Percentiles rank a stretch among this genome's conserved stretches.
These are phyloP conservation scores for Salpingus planirostris DNA, from an alignment of 2,888 invertebrate species.

Conservation along the genomic window DNA sequence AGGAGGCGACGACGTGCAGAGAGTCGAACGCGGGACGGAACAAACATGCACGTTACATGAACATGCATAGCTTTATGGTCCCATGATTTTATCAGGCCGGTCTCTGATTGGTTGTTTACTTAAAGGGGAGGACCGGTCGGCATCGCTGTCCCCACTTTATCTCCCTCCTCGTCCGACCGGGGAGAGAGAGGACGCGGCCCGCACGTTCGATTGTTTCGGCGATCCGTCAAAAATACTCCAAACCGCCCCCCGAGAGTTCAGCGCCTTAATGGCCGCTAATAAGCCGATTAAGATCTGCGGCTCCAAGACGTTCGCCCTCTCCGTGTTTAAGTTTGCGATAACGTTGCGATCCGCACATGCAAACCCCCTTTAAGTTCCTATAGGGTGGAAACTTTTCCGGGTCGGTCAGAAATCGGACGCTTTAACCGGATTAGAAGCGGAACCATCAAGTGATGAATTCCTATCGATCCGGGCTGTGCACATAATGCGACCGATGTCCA, in stretches of 20 bases:
- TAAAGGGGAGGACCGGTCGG: conserved; percentile 36
- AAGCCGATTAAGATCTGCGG: conserved; percentile 34
- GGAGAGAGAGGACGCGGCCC: conserved; percentile 34
- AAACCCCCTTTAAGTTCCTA: no score
- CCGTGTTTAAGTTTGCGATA: no score
- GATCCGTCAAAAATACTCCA: conserved; percentile 10
- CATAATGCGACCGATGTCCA: no score
- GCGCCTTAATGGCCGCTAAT: conserved; percentile 19
- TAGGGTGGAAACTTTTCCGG: no score
- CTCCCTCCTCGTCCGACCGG: no score
- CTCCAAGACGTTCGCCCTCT: no score
- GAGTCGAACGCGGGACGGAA: conserved; percentile 13
- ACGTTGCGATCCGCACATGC: no score
- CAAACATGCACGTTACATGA: conserved; percentile 37
- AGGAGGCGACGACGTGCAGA: conserved; percentile 10
- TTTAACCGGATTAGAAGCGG: no score
- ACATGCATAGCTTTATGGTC: conserved; percentile 42
- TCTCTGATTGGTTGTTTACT: conserved; percentile 43
- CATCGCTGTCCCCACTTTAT: no score
- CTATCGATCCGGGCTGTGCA: no score
- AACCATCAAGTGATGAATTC: no score
- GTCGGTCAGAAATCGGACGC: no score
- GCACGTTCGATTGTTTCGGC: conserved; percentile 27
- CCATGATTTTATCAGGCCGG: conserved; percentile 43
- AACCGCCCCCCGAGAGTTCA: background rate